Conservation (phyloP, 92 coral and sea anemone species). For the Heliopora coerulea region DNA sequence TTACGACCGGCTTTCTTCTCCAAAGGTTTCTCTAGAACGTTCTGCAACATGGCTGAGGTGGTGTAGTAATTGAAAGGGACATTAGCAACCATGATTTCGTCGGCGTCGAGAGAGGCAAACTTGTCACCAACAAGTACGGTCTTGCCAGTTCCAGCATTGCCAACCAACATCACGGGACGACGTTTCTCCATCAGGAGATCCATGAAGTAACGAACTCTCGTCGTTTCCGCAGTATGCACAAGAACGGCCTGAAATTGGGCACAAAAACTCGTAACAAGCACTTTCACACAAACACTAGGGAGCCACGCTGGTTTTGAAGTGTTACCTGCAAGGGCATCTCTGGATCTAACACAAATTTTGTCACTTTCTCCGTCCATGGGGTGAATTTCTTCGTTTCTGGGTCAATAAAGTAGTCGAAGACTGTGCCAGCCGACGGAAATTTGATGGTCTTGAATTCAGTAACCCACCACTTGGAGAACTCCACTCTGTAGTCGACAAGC, state of each 20-base stretch:
- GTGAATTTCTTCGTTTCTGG: constrained; percentile 89
- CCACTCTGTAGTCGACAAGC: constrained; percentile 97
- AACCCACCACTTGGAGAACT: constrained; percentile 99
- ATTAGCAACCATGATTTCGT: constrained; percentile 81
- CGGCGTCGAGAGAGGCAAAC: constrained; percentile 93
- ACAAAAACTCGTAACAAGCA: neutral
- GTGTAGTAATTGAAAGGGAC: constrained; percentile 99
- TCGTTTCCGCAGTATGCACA: constrained; percentile 98
- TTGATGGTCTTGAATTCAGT: constrained; percentile 99
- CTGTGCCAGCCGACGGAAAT: constrained; percentile 97
- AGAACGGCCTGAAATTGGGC: constrained; percentile 80
- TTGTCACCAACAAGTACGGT: constrained; percentile 94
- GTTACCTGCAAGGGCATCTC: constrained; percentile 94
- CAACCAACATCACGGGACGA: constrained; percentile 97
- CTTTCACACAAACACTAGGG: neutral
- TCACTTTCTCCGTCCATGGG: constrained; percentile 97
- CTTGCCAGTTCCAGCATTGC: constrained; percentile 99
- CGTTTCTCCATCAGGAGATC: constrained; percentile 95
- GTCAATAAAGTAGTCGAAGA: constrained; percentile 89
- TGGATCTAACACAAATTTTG: constrained; percentile 88
- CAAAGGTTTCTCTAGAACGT: constrained; percentile 90
- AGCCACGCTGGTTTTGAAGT: too few species aligned
- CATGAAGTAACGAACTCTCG: constrained; percentile 98
- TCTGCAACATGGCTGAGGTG: constrained; percentile 96
- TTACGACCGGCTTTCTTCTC: constrained; percentile 99